Base-by-base conservation (phyloP, 2,113 vertebrate genomes). In the Paradisaea rubra region DNA sequence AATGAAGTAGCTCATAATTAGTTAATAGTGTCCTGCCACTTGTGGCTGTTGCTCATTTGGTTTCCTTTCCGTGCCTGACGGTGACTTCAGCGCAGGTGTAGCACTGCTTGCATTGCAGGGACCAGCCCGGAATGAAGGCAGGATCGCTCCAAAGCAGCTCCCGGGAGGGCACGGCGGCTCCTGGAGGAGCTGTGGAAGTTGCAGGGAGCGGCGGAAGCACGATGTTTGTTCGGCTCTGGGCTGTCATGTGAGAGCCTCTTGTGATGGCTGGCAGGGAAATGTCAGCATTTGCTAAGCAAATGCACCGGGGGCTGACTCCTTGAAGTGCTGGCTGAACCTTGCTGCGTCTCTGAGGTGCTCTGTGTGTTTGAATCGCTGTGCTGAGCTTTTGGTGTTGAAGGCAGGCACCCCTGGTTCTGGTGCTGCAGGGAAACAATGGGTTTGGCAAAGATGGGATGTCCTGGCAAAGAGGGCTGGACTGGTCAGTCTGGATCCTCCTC, bases 341-440 rank as follows among this genome's bases (percentile, higher is more conserved):
- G 41, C 53, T 1, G 25, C 37, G 12, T 66, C 92, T 30, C 47
- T 54, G 65, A 45, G 37, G 9, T 17, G 61, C 44, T 64, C n/a
- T 23, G 15, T 31, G 8, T 5, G 2, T 47, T 44, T 39, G 50
- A 45, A 23, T 79, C 30, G 0, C 16, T 4, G 7, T 39, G 52
- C 33, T 53, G 65, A 37, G 81, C 81, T 80, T 84, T 45, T 82
- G 65, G 22, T 77, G 50, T 57, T n/a, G 14, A 16, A n/a, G 35
- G 49, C 47, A 8, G 31, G 52, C 59, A 11, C 68, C 59, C 54
- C 77, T 71, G 37, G 31, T 17, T n/a, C 41, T 76, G 73, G 35
- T 41, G 2, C 53, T 49, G 15, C 21, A 6, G 53, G 53, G 18
- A 21, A 77, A 39, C 1, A 0, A 15, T 0, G 1, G 2, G 14